phyloP scores from a whole-genome alignment of 1,140 invertebrate genomes.

The Scaptomyza pallida region DNA sequence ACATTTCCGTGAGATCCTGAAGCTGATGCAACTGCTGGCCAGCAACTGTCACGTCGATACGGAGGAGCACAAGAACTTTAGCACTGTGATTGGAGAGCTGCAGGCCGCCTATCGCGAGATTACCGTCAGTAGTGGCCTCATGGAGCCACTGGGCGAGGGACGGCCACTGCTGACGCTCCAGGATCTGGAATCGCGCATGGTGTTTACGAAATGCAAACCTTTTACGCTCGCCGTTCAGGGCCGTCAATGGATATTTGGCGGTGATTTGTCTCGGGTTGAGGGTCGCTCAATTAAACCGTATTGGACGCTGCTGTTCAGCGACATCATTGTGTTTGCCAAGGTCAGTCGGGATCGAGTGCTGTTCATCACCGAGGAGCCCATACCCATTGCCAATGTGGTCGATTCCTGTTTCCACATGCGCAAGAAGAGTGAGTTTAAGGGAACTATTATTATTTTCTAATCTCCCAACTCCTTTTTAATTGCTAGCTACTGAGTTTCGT shows the following conservation, averaged over 20 bases:
- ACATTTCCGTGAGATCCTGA: conserved; percentile 88
- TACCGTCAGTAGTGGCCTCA: conserved; percentile 90
- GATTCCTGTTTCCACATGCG: conserved; percentile 93
- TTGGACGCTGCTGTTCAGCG: conserved; percentile 93
- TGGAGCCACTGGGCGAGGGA: conserved; percentile 92
- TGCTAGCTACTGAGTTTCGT: conserved; percentile 89
- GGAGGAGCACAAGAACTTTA: conserved; percentile 83
- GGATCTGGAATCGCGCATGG: conserved; percentile 92
- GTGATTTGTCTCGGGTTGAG: conserved; percentile 91
- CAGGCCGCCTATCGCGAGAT: conserved; percentile 90
- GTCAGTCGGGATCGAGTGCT: conserved; percentile 92
- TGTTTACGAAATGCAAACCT: conserved; percentile 94
- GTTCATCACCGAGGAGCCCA: conserved; percentile 93
- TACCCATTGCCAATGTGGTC: conserved; percentile 90
- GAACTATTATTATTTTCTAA: not conserved
- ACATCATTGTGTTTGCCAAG: conserved; percentile 92
- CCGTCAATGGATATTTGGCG: conserved; percentile 94
- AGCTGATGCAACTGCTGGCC: conserved; percentile 84
- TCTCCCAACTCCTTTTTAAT: not conserved
- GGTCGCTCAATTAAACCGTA: conserved; percentile 91
- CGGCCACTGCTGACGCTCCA: conserved; percentile 91
- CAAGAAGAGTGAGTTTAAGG: conserved; percentile 88
- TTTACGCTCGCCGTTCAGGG: conserved; percentile 92
- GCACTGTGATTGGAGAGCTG: conserved; percentile 77
- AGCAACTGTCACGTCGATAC: conserved; percentile 82